Conservation (phyloP, 2,797 vertebrate species). For the Gephyroberyx darwinii region DNA sequence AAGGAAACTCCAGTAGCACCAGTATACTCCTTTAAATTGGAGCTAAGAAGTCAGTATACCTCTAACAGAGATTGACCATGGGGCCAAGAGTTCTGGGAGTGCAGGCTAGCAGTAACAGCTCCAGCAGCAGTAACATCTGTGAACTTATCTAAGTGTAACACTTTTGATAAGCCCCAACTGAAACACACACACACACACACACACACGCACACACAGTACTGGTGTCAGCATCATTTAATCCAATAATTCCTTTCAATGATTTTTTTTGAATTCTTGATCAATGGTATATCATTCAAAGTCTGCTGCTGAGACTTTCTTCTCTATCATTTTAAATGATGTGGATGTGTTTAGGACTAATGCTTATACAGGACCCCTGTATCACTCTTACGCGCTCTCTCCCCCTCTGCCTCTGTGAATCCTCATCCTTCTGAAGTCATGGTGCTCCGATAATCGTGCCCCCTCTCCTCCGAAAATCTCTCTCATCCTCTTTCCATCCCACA, state of each 20-base stretch:
- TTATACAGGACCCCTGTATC: slow-evolving; percentile 45
- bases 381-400: slow-evolving; percentile 41
- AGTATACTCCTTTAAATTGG: too few relatives aligned
- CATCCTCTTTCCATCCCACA: slow-evolving; percentile 76
- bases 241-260: slow-evolving; percentile 22
- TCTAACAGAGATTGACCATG: too few relatives aligned
- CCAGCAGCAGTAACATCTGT: too few relatives aligned
- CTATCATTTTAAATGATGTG: slow-evolving; percentile 22
- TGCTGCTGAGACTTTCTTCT: slow-evolving; percentile 14
- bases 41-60: too few relatives aligned
- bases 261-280: slow-evolving; percentile 23
- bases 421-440: slow-evolving; percentile 70
- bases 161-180: too few relatives aligned
- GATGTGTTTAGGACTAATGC: slow-evolving; percentile 13
- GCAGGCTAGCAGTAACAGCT: too few relatives aligned
- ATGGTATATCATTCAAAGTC: not conserved
- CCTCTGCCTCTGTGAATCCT: slow-evolving; percentile 63
- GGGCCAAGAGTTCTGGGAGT: too few relatives aligned
- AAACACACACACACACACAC: not conserved
- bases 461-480: slow-evolving; percentile 70
- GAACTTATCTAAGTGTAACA: too few relatives aligned
- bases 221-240: not conserved
- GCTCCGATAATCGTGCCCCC: slow-evolving; percentile 64
- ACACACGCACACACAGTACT: not conserved
- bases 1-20: too few relatives aligned